Evolutionary conservation across 2,888 invertebrate species (phyloP).

Genomic region (Lycocerus yunnanus): DNA sequence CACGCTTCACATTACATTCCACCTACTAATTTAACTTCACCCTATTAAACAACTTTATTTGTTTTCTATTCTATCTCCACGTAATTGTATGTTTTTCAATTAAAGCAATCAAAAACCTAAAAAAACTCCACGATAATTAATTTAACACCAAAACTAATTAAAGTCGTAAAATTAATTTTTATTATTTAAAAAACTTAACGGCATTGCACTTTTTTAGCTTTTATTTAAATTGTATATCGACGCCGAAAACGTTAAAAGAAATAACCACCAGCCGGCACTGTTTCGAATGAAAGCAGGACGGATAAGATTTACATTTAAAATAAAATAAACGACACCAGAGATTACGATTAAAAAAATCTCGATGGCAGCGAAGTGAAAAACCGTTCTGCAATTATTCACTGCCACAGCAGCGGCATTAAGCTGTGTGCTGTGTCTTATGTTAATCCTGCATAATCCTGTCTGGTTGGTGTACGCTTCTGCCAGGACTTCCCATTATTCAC

Average conservation of each 20-base stretch:
- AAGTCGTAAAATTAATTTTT: not conserved
- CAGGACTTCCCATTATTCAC: conserved; percentile 53
- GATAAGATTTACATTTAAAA: conserved; percentile 42
- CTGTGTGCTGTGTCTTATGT: conserved; percentile 56
- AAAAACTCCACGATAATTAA: not conserved
- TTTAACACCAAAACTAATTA: not conserved
- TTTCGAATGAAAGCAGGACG: conserved; percentile 31
- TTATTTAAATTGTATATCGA: conserved; percentile 5
- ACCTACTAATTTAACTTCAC: conserved; percentile 38
- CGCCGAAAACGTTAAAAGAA: conserved; percentile 3
- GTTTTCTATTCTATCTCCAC: conserved; percentile 28
- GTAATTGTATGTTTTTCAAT: conserved; percentile 24
- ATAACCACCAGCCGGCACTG: conserved; percentile 1
- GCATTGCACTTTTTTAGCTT: not conserved
- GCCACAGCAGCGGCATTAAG: conserved; percentile 54
- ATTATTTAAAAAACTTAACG: not conserved
- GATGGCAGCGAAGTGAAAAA: conserved; percentile 43
- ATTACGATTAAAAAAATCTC: conserved; percentile 42
- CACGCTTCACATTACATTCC: conserved; percentile 38
- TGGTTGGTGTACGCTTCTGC: conserved; percentile 53
- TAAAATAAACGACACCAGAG: conserved; percentile 49
- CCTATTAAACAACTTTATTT: conserved; percentile 32
- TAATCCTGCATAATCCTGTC: conserved; percentile 56
- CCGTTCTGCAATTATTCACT: conserved; percentile 54
- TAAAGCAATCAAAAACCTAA: not conserved